These are phyloP conservation scores for Alcis repandata DNA, from an alignment of 2,888 invertebrate species.

Conservation along the genomic window DNA sequence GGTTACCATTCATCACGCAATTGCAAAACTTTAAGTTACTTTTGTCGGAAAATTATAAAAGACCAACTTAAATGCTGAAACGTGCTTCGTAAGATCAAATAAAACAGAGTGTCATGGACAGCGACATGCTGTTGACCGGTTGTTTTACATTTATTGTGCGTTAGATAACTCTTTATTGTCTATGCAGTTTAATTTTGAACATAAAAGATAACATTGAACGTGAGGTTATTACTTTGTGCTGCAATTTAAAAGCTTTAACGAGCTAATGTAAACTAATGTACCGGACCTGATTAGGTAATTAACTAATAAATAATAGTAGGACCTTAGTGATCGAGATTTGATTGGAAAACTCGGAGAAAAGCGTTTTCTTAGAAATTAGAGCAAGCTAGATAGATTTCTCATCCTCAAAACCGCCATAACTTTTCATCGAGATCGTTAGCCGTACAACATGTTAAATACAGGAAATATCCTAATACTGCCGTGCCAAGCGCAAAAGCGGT, in stretches of 20 bases:
- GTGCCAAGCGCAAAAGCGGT: no score
- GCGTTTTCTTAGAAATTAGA: no score
- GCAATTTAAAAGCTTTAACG: slow-evolving; percentile 5
- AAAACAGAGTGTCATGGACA: slow-evolving; percentile 26
- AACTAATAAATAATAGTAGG: background rate
- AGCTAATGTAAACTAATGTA: background rate
- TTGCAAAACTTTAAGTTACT: slow-evolving; percentile 19
- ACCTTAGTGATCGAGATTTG: no score
- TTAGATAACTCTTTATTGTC: slow-evolving; percentile 38
- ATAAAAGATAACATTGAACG: slow-evolving; percentile 26
- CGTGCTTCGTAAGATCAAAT: slow-evolving; percentile 18
- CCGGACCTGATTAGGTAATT: background rate
- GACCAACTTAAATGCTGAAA: slow-evolving; percentile 20
- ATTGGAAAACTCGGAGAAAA: no score
- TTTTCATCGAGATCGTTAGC: no score
- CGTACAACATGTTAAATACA: no score
- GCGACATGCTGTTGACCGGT: slow-evolving; percentile 11
- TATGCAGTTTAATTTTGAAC: slow-evolving; percentile 21
- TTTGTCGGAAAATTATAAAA: slow-evolving; percentile 7
- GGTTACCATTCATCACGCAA: slow-evolving; percentile 13
- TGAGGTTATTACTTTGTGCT: slow-evolving; percentile 13
- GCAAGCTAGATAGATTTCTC: no score
- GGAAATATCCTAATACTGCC: no score
- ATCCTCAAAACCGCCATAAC: no score
- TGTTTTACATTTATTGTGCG: slow-evolving; percentile 9